Conservation (phyloP, 2,797 vertebrate genomes). For the Rhinella marina region DNA sequence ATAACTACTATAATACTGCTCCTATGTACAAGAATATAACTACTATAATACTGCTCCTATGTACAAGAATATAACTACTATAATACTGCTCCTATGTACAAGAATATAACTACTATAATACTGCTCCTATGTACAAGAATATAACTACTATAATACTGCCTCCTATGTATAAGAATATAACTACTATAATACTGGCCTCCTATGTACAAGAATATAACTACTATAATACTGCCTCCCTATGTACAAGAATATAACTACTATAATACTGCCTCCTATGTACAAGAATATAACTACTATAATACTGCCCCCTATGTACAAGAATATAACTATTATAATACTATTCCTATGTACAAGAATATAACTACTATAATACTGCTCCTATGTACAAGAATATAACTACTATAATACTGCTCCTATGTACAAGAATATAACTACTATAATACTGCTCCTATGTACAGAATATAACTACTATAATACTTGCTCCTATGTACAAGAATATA, state of each 20-base stretch:
- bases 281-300: constrained; percentile 12
- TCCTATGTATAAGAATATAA: background rate
- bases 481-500: background rate
- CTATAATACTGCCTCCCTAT: too few species aligned
- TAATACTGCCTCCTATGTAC: background rate
- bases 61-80: constrained; percentile 6
- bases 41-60: background rate
- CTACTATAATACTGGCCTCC: background rate
- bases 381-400: background rate
- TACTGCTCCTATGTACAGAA: background rate
- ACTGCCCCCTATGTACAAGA: too few species aligned
- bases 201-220: constrained; percentile 10
- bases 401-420: background rate
- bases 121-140: background rate
- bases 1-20: too few species aligned
- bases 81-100: background rate
- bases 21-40: background rate
- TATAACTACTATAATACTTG: background rate
- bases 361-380: background rate
- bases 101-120: background rate
- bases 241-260: constrained; percentile 13
- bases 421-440: constrained; percentile 7
- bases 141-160: constrained; percentile 5
- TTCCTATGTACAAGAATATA: background rate
- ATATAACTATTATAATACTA: background rate